A percentile compares a stretch with the other conserved stretches of the same genome.
Conservation (phyloP, 2,797 vertebrate species). For the Sebastes oblongus region DNA sequence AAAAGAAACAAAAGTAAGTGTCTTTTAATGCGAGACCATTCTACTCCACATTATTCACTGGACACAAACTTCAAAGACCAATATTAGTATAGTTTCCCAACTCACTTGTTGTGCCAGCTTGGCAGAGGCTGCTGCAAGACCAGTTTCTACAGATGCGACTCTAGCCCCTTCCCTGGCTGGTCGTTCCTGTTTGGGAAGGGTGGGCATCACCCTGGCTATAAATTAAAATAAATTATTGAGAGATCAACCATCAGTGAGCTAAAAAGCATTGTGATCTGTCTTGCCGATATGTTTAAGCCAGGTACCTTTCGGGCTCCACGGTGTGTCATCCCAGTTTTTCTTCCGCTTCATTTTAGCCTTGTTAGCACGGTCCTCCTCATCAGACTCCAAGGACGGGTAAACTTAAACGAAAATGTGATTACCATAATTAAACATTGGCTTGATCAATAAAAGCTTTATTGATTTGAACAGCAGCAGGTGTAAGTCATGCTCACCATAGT, state of each 20-base stretch:
- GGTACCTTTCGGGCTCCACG: slow-evolving; percentile 95
- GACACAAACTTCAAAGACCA: background rate
- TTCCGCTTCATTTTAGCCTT: slow-evolving; percentile 92
- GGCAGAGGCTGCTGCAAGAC: slow-evolving; percentile 93
- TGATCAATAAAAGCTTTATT: background rate
- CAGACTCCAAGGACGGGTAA: slow-evolving; percentile 94
- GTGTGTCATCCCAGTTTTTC: slow-evolving; percentile 92
- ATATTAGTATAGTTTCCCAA: background rate
- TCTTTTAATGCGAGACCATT: background rate
- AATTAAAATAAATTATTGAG: slow-evolving; percentile 1
- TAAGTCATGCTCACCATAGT: slow-evolving; percentile 86
- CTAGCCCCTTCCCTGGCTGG: slow-evolving; percentile 92
- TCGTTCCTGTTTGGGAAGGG: slow-evolving; percentile 91
- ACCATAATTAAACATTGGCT: background rate
- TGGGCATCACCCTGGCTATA: slow-evolving; percentile 91
- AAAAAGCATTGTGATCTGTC: background rate
- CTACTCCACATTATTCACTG: background rate
- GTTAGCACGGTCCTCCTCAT: slow-evolving; percentile 90
- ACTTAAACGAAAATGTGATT: slow-evolving; percentile 74
- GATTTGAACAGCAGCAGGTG: background rate
- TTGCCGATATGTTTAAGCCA: background rate
- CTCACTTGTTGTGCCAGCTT: slow-evolving; percentile 93
- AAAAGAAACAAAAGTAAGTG: background rate
- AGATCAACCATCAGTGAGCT: background rate
- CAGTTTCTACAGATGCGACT: slow-evolving; percentile 96